These are phyloP conservation scores for Calliphora vicina DNA, from an alignment of 1,140 invertebrate genomes.

Conservation along the genomic window DNA sequence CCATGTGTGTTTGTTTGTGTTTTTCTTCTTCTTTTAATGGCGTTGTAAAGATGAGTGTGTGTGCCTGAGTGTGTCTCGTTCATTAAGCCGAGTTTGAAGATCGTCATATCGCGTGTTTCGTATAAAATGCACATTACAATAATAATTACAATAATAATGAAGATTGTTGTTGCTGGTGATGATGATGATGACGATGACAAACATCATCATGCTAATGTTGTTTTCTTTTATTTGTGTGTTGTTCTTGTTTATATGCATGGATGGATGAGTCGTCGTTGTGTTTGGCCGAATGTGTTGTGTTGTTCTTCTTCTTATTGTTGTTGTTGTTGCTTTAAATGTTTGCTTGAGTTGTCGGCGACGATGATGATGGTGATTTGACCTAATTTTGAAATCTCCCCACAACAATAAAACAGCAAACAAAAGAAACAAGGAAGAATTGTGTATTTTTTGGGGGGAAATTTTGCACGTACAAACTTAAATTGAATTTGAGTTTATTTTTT, in stretches of 20 bases:
- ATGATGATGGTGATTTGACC: conserved; percentile 1
- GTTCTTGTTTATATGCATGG: background rate
- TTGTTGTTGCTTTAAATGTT: no score
- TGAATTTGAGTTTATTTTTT: no score
- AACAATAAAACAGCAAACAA: background rate
- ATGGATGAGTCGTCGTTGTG: background rate
- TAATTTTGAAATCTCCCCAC: background rate
- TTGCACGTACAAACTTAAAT: background rate
- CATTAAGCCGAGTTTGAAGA: background rate
- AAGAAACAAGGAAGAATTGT: background rate
- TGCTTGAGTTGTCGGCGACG: background rate
- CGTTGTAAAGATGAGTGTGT: no score
- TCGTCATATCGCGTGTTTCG: background rate
- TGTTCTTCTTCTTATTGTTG: no score
- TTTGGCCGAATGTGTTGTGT: no score
- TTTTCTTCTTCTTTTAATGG: no score
- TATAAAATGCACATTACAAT: background rate
- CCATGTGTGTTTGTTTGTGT: no score
- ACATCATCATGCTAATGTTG: background rate
- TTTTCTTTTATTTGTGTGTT: background rate
- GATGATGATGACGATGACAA: background rate
- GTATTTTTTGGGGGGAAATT: background rate
- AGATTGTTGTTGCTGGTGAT: no score
- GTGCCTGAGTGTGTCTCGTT: no score
- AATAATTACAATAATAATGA: no score